Percentiles rank a stretch among this genome's conserved stretches.
phyloP scores from a whole-genome alignment of 2,797 vertebrate species.

The Mormyrops attenuatus region DNA sequence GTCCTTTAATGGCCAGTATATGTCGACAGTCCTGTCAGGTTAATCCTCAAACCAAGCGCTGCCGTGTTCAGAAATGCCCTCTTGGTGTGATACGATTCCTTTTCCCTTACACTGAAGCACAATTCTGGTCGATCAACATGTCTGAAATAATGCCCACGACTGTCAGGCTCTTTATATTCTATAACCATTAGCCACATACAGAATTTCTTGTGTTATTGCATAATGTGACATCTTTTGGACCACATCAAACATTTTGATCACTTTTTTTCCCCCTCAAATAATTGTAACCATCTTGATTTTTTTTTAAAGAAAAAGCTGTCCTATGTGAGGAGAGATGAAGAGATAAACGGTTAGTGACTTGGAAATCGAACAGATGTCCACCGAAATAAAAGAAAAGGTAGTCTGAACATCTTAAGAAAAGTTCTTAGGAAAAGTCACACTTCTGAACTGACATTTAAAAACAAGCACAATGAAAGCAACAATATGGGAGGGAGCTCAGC shows the following conservation, averaged over 20 bases:
- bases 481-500: neutral
- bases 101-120: neutral
- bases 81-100: neutral
- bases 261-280: neutral
- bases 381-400: neutral
- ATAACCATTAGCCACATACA: neutral
- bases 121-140: neutral
- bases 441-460: neutral
- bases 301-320: neutral
- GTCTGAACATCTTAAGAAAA: neutral
- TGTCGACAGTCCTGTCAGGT: neutral
- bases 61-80: neutral
- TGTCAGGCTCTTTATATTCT: neutral
- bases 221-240: neutral
- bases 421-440: neutral
- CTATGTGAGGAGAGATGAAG: neutral
- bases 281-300: neutral
- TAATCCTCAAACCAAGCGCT: neutral
- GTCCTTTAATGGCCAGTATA: neutral
- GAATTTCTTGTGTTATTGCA: neutral
- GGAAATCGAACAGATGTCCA: neutral
- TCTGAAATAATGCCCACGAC: neutral
- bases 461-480: neutral
- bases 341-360: neutral
- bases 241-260: neutral